Base-by-base conservation (phyloP, 1,140 invertebrate species). In the Oscheius sp. region DNA sequence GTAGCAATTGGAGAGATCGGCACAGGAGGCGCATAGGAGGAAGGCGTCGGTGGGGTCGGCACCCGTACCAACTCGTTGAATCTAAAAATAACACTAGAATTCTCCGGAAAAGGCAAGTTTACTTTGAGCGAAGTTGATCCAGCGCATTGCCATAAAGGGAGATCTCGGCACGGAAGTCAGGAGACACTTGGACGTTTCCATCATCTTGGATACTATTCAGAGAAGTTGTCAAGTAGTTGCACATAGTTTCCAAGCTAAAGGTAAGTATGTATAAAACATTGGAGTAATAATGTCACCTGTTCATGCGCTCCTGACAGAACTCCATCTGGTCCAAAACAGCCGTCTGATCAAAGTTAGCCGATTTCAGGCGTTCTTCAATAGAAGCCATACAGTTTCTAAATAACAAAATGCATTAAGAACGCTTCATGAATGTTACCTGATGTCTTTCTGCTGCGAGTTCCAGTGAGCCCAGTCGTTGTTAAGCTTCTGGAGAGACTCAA, bases 241-340 rank as follows among this genome's bases (percentile, higher is more conserved):
- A 77, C 74, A 77, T 75, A 0, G 76, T 77, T 35, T 77, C 76
- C 13, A 77, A 68, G 59, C 76, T n/a, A n/a, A n/a, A n/a, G n/a
- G n/a, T n/a, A n/a, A n/a, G n/a, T n/a, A n/a, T n/a, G n/a, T n/a
- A n/a, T n/a, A n/a, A n/a, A n/a, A n/a, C n/a, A n/a, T n/a, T n/a
- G n/a, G n/a, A n/a, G n/a, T n/a, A n/a, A n/a, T n/a, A n/a, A n/a
- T n/a, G n/a, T n/a, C n/a, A n/a, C n/a, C n/a, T 75, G 29, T 74
- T 75, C 70, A 67, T 68, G 38, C 70, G 75, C 46, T 64, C 65
- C 38, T 75, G 67, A 66, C 67, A 75, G 23, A 75, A 58, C 29
- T 71, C 73, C 67, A 69, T 70, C 52, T 75, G 36, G 4, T 72
- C 45, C 28, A 69, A 31, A 36, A 74, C 55, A 26, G 36, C 31